phyloP scores from a whole-genome alignment of 2,797 vertebrate genomes.

The Sebastes steindachneri region DNA sequence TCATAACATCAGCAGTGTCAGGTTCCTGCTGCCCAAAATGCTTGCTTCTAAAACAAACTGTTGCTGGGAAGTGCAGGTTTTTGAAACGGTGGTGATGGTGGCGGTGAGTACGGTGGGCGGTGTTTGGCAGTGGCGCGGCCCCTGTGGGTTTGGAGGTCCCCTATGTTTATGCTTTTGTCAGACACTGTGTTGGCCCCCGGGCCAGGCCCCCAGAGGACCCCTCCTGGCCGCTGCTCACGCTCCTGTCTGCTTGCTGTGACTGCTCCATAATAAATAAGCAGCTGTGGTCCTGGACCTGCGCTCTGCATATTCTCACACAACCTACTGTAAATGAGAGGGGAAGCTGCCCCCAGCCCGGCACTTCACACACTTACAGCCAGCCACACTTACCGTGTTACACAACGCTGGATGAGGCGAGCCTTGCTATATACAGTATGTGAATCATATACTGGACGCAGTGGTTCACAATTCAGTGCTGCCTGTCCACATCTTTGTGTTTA shows the following conservation, averaged over 20 bases:
- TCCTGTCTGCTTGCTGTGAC: slow-evolving; percentile 61
- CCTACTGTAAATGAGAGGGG: slow-evolving; percentile 68
- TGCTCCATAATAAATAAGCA: slow-evolving; percentile 80
- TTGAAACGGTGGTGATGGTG: slow-evolving; percentile 36
- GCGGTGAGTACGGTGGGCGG: slow-evolving; percentile 40
- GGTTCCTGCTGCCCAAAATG: slow-evolving; percentile 59
- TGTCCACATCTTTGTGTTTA: not conserved
- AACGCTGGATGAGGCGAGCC: slow-evolving; percentile 7
- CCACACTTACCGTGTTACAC: slow-evolving; percentile 59
- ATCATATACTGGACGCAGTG: not conserved
- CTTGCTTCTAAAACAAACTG: slow-evolving; percentile 69
- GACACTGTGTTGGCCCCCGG: slow-evolving; percentile 63
- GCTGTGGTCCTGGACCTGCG: slow-evolving; percentile 54
- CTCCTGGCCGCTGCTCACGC: slow-evolving; percentile 55
- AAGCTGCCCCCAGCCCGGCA: slow-evolving; percentile 25
- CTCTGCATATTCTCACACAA: slow-evolving; percentile 73
- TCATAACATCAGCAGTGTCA: slow-evolving; percentile 68
- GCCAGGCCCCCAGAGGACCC: slow-evolving; percentile 50
- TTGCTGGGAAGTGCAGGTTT: slow-evolving; percentile 48
- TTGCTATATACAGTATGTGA: not conserved
- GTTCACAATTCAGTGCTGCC: not conserved
- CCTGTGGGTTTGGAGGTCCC: slow-evolving; percentile 65
- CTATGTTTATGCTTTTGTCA: slow-evolving; percentile 78
- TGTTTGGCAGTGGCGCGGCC: slow-evolving; percentile 57
- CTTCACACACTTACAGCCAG: slow-evolving; percentile 38